These are phyloP conservation scores for Albula glossodonta DNA, from an alignment of 2,113 vertebrate genomes.

Conservation along the genomic window DNA sequence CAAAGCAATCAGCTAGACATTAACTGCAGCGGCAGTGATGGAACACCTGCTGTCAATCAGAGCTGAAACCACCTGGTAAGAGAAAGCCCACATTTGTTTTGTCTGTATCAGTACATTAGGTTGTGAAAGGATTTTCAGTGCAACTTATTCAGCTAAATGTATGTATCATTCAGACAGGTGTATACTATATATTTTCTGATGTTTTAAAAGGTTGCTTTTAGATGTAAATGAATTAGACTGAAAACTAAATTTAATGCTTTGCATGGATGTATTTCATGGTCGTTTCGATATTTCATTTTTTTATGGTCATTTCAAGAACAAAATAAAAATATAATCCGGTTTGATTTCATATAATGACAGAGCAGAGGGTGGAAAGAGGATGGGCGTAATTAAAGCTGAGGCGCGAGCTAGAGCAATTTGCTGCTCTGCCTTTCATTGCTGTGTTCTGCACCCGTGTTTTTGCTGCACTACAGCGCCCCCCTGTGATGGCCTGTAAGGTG, in stretches of 20 bases:
- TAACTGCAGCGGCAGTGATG: not conserved
- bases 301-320: not conserved
- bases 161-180: too few species aligned
- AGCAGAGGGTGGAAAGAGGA: not conserved
- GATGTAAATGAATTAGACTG: not conserved
- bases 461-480: constrained; percentile 36
- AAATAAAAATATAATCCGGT: not conserved
- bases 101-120: not conserved
- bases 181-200: too few species aligned
- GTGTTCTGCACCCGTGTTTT: not conserved
- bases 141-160: too few species aligned
- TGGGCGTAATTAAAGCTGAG: not conserved
- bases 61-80: not conserved
- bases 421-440: not conserved
- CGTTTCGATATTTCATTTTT: not conserved
- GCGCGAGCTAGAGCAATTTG: not conserved
- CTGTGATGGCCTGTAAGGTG: constrained; percentile 23
- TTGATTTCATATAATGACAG: not conserved
- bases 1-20: not conserved
- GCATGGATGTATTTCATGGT: not conserved
- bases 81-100: not conserved
- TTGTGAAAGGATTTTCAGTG: not conserved
- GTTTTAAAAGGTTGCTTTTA: too few species aligned
- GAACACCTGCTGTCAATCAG: not conserved
- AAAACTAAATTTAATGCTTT: not conserved